phyloP scores from a whole-genome alignment of 2,113 vertebrate species.

The Tiliqua scincoides region DNA sequence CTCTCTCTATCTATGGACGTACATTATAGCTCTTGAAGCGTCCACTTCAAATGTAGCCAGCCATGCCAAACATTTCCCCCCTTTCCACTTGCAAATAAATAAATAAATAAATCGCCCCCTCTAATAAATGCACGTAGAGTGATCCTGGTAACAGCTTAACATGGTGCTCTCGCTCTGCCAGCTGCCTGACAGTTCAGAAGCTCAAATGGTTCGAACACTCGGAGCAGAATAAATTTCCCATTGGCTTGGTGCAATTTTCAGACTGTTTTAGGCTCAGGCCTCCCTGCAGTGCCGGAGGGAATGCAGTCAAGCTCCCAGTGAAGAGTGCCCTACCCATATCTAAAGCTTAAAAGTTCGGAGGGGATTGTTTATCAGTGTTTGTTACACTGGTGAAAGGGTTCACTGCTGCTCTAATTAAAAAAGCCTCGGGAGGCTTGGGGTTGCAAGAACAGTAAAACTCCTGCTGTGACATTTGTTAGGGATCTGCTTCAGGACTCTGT shows the following conservation, averaged over 20 bases:
- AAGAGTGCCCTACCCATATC: background rate
- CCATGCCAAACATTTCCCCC: background rate
- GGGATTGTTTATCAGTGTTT: conserved; percentile 45
- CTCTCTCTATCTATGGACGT: no score
- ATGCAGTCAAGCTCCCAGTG: conserved; percentile 11
- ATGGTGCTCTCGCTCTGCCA: conserved; percentile 19
- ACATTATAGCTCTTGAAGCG: background rate
- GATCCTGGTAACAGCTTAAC: conserved; percentile 23
- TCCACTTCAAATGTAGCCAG: background rate
- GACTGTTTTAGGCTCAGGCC: background rate
- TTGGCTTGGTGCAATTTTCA: conserved; percentile 19
- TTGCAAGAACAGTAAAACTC: conserved; percentile 27
- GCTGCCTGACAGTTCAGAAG: conserved; percentile 33
- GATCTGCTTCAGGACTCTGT: conserved; percentile 16
- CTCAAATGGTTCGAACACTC: background rate
- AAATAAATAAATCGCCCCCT: conserved; percentile 9
- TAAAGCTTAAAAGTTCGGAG: conserved; percentile 29
- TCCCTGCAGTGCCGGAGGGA: background rate
- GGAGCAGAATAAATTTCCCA: conserved; percentile 44
- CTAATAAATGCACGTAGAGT: background rate
- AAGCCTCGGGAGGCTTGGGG: conserved; percentile 12
- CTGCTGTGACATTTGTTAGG: background rate
- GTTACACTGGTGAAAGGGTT: conserved; percentile 16
- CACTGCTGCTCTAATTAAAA: conserved; percentile 42
- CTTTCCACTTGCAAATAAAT: no score